Conservation (phyloP, 2,797 vertebrate genomes). For the Chrosomus eos region DNA sequence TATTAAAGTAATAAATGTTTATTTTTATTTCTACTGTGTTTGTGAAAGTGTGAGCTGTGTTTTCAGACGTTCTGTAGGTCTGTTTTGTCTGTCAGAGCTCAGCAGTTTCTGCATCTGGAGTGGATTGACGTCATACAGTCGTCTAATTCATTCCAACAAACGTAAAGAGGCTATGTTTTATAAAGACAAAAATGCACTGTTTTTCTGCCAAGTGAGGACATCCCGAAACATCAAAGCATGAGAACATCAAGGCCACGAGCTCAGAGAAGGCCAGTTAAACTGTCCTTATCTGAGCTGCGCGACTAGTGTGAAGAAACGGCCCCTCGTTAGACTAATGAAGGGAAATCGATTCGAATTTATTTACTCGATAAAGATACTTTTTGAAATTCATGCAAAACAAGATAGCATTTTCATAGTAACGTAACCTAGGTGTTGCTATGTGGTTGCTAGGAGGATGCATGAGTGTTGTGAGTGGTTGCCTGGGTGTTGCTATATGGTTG, state of each 20-base stretch:
- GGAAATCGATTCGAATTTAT: background rate
- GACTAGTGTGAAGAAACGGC: slow-evolving; percentile 77
- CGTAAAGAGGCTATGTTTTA: slow-evolving; percentile 9
- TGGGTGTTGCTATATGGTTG: background rate
- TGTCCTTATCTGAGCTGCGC: slow-evolving; percentile 45
- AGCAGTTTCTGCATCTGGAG: slow-evolving; percentile 7
- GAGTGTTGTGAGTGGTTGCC: background rate
- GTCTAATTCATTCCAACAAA: background rate
- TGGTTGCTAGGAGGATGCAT: background rate
- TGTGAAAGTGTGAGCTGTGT: background rate
- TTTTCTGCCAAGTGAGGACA: slow-evolving; percentile 74
- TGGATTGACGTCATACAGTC: background rate
- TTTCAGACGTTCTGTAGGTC: background rate
- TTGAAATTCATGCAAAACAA: background rate
- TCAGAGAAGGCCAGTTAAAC: background rate
- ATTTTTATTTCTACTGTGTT: background rate
- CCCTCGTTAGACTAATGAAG: slow-evolving; percentile 80
- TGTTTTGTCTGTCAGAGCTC: slow-evolving; percentile 5
- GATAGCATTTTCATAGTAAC: background rate
- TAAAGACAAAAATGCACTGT: background rate
- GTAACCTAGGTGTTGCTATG: background rate
- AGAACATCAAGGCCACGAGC: slow-evolving; percentile 71
- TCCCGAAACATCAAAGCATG: slow-evolving; percentile 74
- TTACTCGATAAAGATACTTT: background rate
- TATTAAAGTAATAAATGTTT: too few species aligned